Base-by-base conservation (phyloP, 1,140 invertebrate genomes). In the Temnothorax nylanderi region DNA sequence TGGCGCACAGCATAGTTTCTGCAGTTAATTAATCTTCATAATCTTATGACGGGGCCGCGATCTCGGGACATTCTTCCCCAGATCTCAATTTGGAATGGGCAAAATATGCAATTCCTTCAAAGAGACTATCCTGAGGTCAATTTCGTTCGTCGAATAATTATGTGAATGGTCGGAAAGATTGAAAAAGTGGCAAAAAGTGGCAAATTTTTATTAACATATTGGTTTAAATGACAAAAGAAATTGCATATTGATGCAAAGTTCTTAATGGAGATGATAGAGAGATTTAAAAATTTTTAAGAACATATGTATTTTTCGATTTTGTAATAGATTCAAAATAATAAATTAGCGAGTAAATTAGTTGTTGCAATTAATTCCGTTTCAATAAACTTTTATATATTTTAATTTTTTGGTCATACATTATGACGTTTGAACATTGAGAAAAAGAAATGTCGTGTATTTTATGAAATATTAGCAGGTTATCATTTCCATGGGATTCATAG, bases 21-120 rank as follows among this genome's bases (percentile, higher is more conserved):
- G 65, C 74, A 86, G 90, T 91, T 91, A 92, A 92, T 92, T 92
- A 92, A 92, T 92, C 89, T 92, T 92, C 91, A 91, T 92, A 91
- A 92, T 92, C 88, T 82, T 72, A 80, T 56, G 77, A 91, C 88
- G 60, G 65, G 47, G 62, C 60, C 75, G 71, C 84, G 49, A 65
- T 74, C 80, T 85, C 56, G 44, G 75, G 86, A 76, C 85, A 87
- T 87, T 75, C 81, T 85, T 85, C 78, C 54, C 26, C 51, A 49
- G 74, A 60, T 87, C 69, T 84, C 80, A 84, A 84, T 84, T 72
- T 49, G 41, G 34, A 84, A 84, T 75, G n/a, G 44, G 41, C 69
- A 84, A 75, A 84, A 84, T 84, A 62, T 84, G 80, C 80, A 47
- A 62, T 74, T 60, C 56, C 32, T 51, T 44, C 58, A 26, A 60